Evolutionary conservation across 2,888 invertebrate genomes (phyloP), one percentile per base, ranked within the genome.

Genomic region (Oxytorus armatus): DNA sequence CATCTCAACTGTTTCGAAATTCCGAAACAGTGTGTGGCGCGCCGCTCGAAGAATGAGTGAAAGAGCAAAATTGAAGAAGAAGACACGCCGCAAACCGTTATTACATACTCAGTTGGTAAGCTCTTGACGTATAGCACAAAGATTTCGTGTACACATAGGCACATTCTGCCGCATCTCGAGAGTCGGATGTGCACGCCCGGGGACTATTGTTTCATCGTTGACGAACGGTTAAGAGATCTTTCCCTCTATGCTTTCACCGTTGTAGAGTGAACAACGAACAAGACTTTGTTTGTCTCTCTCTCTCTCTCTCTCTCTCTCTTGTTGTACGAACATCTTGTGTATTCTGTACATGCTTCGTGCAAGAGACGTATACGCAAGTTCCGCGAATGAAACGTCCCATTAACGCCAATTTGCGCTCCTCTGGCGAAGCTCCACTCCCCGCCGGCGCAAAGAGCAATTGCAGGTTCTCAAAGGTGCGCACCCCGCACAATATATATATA

Each of bases 371-470:
- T n/a, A 42, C 36, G 74, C 14, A 74, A 75, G 69, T 79, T 79
- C 79, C 63, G 53, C 74, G 79, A 79, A 79, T 79, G 79, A 79
- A 79, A 79, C 79, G 74, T 79, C 74, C 79, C 79, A 79, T 79
- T 79, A 79, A 74, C 79, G 69, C 69, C 79, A 79, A 79, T 79
- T 79, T 79, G 79, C 65, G 74, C 74, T 79, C 55, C 69, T 65
- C 55, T 79, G 53, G 73, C 55, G 69, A 23, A 42, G 36, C 68
- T 73, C 78, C 73, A 65, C 63, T 55, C 73, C 29, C 55, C 53
- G 53, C 47, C 29, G 69, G 53, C 44, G 33, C 23, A 61, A 16
- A 29, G 16, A 18, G 69, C 74, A 79, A 79, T 79, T 79, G 79
- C 79, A 75, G 74, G 74, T 75, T 74, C 57, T 33, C 49, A 63